A percentile compares a stretch with the other conserved stretches of the same genome.
Evolutionary conservation across 2,888 invertebrate species (phyloP).

Genomic region (Gasteruption jaculator): DNA sequence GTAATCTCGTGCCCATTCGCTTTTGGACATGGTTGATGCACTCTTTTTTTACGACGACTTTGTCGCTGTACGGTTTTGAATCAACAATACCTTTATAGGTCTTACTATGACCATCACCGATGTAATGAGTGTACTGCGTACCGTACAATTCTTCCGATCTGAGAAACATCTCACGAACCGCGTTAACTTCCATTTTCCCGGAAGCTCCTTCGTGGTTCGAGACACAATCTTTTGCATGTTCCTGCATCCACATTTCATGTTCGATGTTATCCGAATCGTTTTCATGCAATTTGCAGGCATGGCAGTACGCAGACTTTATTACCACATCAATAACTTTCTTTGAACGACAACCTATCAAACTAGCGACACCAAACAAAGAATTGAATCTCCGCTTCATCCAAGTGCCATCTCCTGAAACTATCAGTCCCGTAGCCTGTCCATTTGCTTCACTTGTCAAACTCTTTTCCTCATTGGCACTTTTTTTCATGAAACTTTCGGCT

Average conservation of each 20-base stretch:
- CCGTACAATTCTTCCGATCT: too few species aligned
- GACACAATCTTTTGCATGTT: too few species aligned
- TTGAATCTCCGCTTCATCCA: background rate
- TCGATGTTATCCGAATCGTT: constrained; percentile 11
- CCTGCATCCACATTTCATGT: too few species aligned
- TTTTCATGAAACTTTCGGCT: background rate
- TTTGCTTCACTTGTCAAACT: too few species aligned
- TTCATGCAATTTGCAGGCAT: constrained; percentile 11
- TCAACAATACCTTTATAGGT: constrained; percentile 15
- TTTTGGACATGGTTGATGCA: constrained; percentile 19
- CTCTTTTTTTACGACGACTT: constrained; percentile 15
- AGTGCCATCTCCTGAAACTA: too few species aligned
- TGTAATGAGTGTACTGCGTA: constrained; percentile 11
- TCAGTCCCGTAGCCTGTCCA: too few species aligned
- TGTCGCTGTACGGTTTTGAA: constrained; percentile 16
- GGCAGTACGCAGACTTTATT: constrained; percentile 13
- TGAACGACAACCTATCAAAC: constrained; percentile 18
- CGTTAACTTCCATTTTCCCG: too few species aligned
- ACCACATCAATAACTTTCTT: constrained; percentile 18
- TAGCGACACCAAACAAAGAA: constrained; percentile 21
- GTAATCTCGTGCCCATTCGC: constrained; percentile 16
- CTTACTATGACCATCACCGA: constrained; percentile 17
- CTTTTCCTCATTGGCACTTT: too few species aligned
- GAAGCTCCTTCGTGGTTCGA: too few species aligned
- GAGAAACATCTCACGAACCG: too few species aligned